phyloP scores from a whole-genome alignment of 2,797 vertebrate species.

The Eulemur rubriventer region DNA sequence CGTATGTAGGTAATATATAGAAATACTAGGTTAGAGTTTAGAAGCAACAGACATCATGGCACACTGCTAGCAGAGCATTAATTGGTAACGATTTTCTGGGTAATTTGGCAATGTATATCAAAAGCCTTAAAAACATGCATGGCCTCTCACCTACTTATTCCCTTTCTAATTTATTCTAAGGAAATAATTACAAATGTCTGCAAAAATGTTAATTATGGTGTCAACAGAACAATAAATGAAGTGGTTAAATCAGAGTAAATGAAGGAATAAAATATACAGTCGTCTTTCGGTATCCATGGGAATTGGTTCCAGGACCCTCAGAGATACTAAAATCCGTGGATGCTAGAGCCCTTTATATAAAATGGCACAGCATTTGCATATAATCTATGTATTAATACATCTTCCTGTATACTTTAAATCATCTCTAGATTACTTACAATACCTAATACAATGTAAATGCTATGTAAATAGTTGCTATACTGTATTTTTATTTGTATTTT shows the following conservation, averaged over 20 bases:
- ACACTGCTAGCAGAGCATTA: neutral
- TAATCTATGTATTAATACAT: neutral
- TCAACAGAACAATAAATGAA: neutral
- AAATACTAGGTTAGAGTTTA: neutral
- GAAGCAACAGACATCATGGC: neutral
- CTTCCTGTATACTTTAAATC: neutral
- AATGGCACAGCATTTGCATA: neutral
- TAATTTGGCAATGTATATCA: neutral
- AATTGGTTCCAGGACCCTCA: neutral
- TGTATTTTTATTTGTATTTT: neutral
- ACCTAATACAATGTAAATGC: neutral
- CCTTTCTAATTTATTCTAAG: constrained; percentile 34
- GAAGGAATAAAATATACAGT: neutral
- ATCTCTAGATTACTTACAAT: neutral
- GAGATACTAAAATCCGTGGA: neutral
- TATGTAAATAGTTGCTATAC: neutral
- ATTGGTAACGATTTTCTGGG: neutral
- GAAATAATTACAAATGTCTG: neutral
- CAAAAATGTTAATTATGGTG: neutral
- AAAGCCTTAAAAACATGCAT: neutral
- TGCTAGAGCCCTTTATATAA: neutral
- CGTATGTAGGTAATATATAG: neutral
- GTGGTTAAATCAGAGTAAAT: constrained; percentile 29
- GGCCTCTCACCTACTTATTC: neutral
- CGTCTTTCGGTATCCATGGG: neutral